Conservation (phyloP, 2,888 invertebrate genomes). For the Eristalis arbustorum region DNA sequence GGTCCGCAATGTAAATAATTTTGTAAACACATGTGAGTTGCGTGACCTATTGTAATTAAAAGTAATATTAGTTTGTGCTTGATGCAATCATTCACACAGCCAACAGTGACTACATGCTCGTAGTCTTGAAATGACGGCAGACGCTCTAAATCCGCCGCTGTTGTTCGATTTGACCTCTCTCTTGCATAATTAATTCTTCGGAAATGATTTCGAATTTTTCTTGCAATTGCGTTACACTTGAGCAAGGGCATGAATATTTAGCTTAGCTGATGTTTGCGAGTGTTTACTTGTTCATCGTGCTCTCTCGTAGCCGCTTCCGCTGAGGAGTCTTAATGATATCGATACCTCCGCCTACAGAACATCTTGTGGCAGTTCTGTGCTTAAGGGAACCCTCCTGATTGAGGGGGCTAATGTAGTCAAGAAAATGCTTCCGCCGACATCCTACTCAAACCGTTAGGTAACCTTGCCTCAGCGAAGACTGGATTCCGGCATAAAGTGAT, state of each 20-base stretch:
- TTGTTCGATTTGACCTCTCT: constrained; percentile 44
- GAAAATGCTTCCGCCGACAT: too few species aligned
- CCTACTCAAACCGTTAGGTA: too few species aligned
- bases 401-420: too few species aligned
- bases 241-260: background rate
- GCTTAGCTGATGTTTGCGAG: background rate
- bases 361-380: too few species aligned
- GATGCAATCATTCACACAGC: constrained; percentile 13
- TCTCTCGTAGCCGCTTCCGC: too few species aligned
- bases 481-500: background rate
- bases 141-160: background rate
- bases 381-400: too few species aligned
- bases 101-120: background rate
- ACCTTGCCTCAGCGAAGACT: too few species aligned
- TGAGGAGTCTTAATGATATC: too few species aligned
- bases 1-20: constrained; percentile 27
- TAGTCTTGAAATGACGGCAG: constrained; percentile 29
- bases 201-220: background rate
- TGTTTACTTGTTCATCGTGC: too few species aligned
- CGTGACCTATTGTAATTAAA: constrained; percentile 63
- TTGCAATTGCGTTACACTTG: background rate
- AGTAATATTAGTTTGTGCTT: constrained; percentile 13
- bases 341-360: too few species aligned
- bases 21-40: constrained; percentile 42
- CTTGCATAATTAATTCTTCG: constrained; percentile 40